phyloP scores from a whole-genome alignment of 2,888 invertebrate species.

The Pyrochroa serraticornis region DNA sequence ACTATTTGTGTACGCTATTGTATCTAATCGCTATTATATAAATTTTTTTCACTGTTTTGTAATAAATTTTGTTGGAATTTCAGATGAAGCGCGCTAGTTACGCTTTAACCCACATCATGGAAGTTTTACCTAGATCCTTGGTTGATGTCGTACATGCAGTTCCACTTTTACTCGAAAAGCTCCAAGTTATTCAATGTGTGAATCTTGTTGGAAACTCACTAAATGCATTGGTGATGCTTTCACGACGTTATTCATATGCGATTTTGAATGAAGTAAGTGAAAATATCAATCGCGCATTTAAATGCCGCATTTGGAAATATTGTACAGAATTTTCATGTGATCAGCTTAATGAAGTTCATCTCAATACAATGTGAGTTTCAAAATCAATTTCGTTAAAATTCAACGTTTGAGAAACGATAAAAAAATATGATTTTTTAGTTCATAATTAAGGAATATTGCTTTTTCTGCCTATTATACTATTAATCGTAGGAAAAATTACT shows the following conservation, averaged over 20 bases:
- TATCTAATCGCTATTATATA: slow-evolving; percentile 32
- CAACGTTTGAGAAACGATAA: too few relatives aligned
- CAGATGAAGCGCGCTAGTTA: slow-evolving; percentile 99
- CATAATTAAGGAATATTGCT: too few relatives aligned
- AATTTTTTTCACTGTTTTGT: not conserved
- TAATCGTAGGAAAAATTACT: too few relatives aligned
- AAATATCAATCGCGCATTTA: too few relatives aligned
- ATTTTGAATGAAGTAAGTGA: slow-evolving; percentile 85
- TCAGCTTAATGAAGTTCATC: too few relatives aligned
- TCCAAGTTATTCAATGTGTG: slow-evolving; percentile 98
- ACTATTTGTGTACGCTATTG: slow-evolving; percentile 45
- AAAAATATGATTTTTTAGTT: too few relatives aligned
- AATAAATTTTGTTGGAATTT: slow-evolving; percentile 8
- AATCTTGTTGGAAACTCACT: slow-evolving; percentile 99
- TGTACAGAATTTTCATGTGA: too few relatives aligned
- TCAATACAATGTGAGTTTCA: too few relatives aligned
- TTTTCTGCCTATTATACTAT: too few relatives aligned
- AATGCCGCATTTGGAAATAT: too few relatives aligned
- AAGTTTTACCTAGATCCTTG: slow-evolving; percentile 95
- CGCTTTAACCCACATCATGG: slow-evolving; percentile 98
- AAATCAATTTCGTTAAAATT: too few relatives aligned
- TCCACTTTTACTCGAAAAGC: slow-evolving; percentile 94
- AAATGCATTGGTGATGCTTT: slow-evolving; percentile 96
- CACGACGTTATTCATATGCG: slow-evolving; percentile 93
- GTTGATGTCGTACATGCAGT: slow-evolving; percentile 96